phyloP scores from a whole-genome alignment of 92 coral and sea anemone species.

The Palythoa caribaeorum region DNA sequence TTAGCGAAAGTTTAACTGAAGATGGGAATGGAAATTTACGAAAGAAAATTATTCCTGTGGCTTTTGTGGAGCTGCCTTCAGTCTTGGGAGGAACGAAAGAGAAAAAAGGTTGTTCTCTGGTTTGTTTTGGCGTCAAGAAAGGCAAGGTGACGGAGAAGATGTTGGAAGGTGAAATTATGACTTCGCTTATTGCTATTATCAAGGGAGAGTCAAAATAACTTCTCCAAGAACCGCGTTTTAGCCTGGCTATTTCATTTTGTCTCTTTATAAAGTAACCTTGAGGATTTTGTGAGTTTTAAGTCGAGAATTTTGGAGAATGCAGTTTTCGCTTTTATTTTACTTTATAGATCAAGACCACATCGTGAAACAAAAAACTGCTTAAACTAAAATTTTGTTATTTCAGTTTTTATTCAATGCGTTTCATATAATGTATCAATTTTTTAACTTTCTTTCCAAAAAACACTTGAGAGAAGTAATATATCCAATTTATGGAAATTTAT shows the following conservation, averaged over 20 bases:
- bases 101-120: conserved; percentile 49
- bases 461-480: background rate
- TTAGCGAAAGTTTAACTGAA: conserved; percentile 48
- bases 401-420: no score
- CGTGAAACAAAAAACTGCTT: no score
- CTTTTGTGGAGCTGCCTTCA: conserved; percentile 79
- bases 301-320: no score
- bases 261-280: background rate
- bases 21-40: conserved; percentile 68
- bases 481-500: background rate
- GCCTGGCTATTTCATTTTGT: background rate
- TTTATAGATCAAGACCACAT: no score
- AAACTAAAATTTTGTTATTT: background rate
- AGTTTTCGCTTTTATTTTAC: no score
- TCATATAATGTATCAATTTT: background rate
- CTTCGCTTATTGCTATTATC: conserved; percentile 76
- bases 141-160: conserved; percentile 74
- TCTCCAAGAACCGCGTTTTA: background rate
- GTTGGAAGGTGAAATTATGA: conserved; percentile 75
- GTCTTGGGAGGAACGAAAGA: conserved; percentile 58
- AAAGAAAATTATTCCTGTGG: conserved; percentile 70
- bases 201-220: background rate
- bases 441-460: background rate
- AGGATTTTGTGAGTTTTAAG: no score
- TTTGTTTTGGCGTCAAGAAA: conserved; percentile 72